Percentiles rank a stretch among this genome's conserved stretches.
phyloP scores from a whole-genome alignment of 2,888 invertebrate species.

The Miltochrista miniata region DNA sequence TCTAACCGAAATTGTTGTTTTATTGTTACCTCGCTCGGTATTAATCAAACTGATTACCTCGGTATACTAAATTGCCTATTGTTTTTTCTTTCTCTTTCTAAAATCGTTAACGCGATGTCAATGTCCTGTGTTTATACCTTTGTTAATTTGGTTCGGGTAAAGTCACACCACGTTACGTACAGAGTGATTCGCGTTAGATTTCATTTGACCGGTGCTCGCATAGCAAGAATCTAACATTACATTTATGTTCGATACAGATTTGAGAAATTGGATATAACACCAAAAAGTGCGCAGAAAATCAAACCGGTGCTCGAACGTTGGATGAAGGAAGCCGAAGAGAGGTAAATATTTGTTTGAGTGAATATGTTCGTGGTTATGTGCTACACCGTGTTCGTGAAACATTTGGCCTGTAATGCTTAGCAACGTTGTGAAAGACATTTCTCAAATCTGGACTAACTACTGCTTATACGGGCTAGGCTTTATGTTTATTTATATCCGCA shows the following conservation, averaged over 20 bases:
- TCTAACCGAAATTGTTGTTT: constrained; percentile 81
- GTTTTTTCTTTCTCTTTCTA: constrained; percentile 71
- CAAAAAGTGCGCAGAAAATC: constrained; percentile 99
- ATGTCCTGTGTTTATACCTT: constrained; percentile 86
- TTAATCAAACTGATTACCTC: constrained; percentile 82
- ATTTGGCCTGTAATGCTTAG: constrained; percentile 82
- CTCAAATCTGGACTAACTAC: constrained; percentile 83
- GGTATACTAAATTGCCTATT: constrained; percentile 81
- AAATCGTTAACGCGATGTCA: constrained; percentile 83
- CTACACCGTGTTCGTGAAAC: constrained; percentile 74
- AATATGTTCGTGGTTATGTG: constrained; percentile 72
- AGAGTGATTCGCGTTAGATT: constrained; percentile 48
- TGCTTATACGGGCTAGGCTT: constrained; percentile 72
- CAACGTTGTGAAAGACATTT: constrained; percentile 75
- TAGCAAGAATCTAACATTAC: constrained; percentile 75
- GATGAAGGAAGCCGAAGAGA: constrained; percentile 99
- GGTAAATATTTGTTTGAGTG: constrained; percentile 86
- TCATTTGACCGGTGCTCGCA: constrained; percentile 62
- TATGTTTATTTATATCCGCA: constrained; percentile 52
- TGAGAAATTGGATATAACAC: constrained; percentile 99
- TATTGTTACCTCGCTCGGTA: constrained; percentile 79
- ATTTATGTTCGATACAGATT: constrained; percentile 90
- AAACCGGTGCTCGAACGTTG: constrained; percentile 99
- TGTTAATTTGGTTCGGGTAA: constrained; percentile 66
- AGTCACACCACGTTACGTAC: constrained; percentile 42